These are phyloP conservation scores for Kryphioiulus occultus DNA, from an alignment of 2,888 invertebrate genomes.

Conservation along the genomic window DNA sequence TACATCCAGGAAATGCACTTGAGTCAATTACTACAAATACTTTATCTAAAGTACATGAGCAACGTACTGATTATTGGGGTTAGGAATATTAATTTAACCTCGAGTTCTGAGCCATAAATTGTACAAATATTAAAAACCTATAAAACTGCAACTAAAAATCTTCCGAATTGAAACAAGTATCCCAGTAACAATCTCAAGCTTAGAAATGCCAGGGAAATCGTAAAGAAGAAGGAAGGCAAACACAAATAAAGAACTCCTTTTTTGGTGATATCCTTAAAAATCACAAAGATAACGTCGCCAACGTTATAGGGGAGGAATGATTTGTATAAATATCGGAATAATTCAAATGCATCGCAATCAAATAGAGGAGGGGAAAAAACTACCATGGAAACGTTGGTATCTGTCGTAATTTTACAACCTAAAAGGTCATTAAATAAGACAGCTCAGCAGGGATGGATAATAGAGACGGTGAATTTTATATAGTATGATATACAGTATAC, in stretches of 20 bases:
- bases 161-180: not conserved
- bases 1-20: not conserved
- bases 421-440: too few species aligned
- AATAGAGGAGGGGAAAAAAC: not conserved
- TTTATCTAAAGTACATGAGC: too few species aligned
- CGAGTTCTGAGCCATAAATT: not conserved
- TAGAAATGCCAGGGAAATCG: not conserved
- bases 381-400: not conserved
- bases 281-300: not conserved
- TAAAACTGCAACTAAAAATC: not conserved
- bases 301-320: not conserved
- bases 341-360: not conserved
- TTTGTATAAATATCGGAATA: not conserved
- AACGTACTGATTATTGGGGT: not conserved
- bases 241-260: not conserved
- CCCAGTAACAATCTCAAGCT: not conserved
- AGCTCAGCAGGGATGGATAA: too few species aligned
- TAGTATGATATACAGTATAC: too few species aligned
- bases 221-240: not conserved
- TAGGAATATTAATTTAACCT: not conserved
- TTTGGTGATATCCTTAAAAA: not conserved
- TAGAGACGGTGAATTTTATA: too few species aligned
- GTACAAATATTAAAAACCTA: not conserved
- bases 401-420: not conserved
- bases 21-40: not conserved